A percentile compares a stretch with the other conserved stretches of the same genome.
Evolutionary conservation across 2,113 vertebrate genomes (phyloP).

Genomic region (Mionectes macconnelli): DNA sequence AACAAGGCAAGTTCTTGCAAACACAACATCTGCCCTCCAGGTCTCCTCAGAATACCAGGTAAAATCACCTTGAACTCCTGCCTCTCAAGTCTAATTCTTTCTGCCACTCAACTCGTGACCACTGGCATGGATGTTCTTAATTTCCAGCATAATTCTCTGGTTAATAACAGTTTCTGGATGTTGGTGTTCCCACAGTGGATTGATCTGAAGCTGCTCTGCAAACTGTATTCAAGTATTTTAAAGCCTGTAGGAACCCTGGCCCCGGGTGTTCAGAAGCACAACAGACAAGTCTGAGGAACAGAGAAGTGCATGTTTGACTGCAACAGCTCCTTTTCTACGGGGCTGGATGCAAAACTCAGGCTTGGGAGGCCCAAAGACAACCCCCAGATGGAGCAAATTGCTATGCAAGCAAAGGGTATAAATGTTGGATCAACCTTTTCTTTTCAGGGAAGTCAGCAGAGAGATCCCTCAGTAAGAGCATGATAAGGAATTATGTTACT

Average conservation of each 20-base stretch:
- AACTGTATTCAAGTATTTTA: background rate
- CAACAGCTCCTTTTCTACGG: background rate
- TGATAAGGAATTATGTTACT: constrained; percentile 17
- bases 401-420: background rate
- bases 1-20: background rate
- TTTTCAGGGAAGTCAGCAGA: background rate
- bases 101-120: background rate
- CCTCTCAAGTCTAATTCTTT: background rate
- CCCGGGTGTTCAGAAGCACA: background rate
- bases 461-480: background rate
- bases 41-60: background rate
- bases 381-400: background rate
- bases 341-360: background rate
- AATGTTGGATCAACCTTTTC: background rate
- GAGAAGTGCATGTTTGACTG: background rate
- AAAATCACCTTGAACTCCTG: background rate
- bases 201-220: background rate
- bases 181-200: background rate
- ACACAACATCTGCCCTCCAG: background rate
- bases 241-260: background rate
- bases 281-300: background rate
- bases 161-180: background rate
- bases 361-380: background rate
- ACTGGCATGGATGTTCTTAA: background rate
- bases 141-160: background rate